Base-by-base conservation (phyloP, 2,888 invertebrate genomes). In the Pomacea canaliculata region DNA sequence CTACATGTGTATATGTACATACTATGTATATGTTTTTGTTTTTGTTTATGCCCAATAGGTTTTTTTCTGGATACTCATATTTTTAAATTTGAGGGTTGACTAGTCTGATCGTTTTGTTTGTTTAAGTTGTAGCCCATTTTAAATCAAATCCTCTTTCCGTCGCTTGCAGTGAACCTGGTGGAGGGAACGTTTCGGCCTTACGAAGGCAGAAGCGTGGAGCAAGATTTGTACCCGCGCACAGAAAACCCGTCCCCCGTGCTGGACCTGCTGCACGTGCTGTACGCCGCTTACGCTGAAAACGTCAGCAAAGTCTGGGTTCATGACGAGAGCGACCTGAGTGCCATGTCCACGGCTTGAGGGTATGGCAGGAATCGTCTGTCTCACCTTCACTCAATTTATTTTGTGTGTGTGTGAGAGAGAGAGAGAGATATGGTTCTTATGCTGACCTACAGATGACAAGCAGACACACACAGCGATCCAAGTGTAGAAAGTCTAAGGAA, bases 191-290 rank as follows among this genome's bases (percentile, higher is more conserved):
- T 80, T 78, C 81, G 87, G 9, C 85, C 85, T 8, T 80, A 86
- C 78, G 83, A 84, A 0, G 71, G 60, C 0, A 81, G 79, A 66
- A 83, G 85, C 71, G 82, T 83, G 4, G 81, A 84, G 59, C 82
- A 84, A 66, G 82, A 82, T 62, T 76, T 86, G 46, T 87, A 84
- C 75, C 80, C 84, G 9, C 79, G 81, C 16, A 83, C 83, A 9
- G 84, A 85, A 67, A 87, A 87, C 76, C 87, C 87, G 7, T 79
- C 76, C 51, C 87, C 87, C 10, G 76, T 83, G 12, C 70, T 83
- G 18, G 76, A 77, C 16, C 70, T 87, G 10, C 70, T 86, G 23
- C 79, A 82, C 27, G 81, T 80, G 63, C 71, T 85, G 51, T 87
- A 85, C 68, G 83, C 78, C 68, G 83, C 83, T 19, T 80, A 85